Percentiles rank a stretch among this genome's conserved stretches.
Evolutionary conservation across 2,888 invertebrate species (phyloP).

Genomic region (Drosophila demipolita): DNA sequence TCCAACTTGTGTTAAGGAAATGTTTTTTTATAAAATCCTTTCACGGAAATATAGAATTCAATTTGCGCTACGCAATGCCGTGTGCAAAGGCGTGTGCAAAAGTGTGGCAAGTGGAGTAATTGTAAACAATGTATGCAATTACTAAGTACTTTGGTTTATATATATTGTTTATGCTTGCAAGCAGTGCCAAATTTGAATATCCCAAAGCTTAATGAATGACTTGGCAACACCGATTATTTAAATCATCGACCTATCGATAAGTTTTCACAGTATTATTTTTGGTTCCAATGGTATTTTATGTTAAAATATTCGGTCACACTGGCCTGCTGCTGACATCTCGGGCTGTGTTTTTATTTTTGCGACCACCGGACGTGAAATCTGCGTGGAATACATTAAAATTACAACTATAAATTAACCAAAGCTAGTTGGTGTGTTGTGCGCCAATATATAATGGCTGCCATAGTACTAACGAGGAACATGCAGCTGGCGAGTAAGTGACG

Average conservation of each 20-base stretch:
- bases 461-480: constrained; percentile 82
- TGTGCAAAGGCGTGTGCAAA: background rate
- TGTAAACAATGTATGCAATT: background rate
- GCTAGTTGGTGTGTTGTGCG: constrained; percentile 39
- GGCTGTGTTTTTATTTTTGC: constrained; percentile 55
- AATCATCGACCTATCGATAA: constrained; percentile 3
- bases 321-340: constrained; percentile 30
- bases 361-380: constrained; percentile 51
- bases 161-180: background rate
- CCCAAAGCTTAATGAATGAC: background rate
- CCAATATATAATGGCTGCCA: constrained; percentile 78
- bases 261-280: background rate
- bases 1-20: constrained; percentile 5
- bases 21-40: constrained; percentile 15
- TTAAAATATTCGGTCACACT: constrained; percentile 31
- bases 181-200: constrained; percentile 12
- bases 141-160: background rate
- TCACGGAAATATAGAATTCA: constrained; percentile 28
- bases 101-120: background rate
- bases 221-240: constrained; percentile 11
- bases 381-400: constrained; percentile 37
- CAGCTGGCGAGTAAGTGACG: constrained; percentile 83
- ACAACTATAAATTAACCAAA: constrained; percentile 21
- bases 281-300: background rate
- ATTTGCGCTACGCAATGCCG: constrained; percentile 17